Base-by-base conservation (phyloP, 1,140 invertebrate genomes). In the Reticulitermes speratus region DNA sequence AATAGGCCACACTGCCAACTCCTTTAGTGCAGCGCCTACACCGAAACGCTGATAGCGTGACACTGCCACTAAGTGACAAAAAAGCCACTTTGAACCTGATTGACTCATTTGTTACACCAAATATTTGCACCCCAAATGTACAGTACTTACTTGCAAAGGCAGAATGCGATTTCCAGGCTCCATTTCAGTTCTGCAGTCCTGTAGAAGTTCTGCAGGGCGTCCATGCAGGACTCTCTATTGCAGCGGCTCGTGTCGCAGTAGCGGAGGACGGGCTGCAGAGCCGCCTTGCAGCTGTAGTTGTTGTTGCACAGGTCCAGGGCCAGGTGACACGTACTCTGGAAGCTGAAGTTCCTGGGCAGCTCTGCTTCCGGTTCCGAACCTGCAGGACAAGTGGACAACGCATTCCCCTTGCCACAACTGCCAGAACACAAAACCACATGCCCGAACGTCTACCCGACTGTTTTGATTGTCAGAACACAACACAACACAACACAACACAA, bases 131-230 rank as follows among this genome's bases (percentile, higher is more conserved):
- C 5, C 38, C 38, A 21, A 16, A 55, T 55, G 14, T 55, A 5
- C 19, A 16, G 52, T 55, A 94, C 95, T 95, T 92, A 98, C 97
- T 95, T 97, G 96, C 97, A 98, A 82, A 97, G 93, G 90, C 97
- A 98, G 92, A 97, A 97, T 87, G 96, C 97, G 88, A 97, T 96
- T 90, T 97, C 96, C 86, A 97, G 93, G 88, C 95, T 96, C 93
- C 96, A 95, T 87, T 94, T 94, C 86, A 96, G 94, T 84, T 94
- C 94, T 11, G 95, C 94, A 87, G 94, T 95, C 89, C 96, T 93
- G 91, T 97, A 97, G 91, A 98, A 97, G 84, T 94, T 94, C 89
- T 97, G 94, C 87, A 98, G 90, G n/a, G 96, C 95, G 84, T 95
- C 93, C 96, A 97, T 97, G 90, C 97, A 98, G 16, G 96, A 94